Percentiles rank a stretch among this genome's conserved stretches.
phyloP scores from a whole-genome alignment of 2,113 vertebrate species.

The Theropithecus gelada region DNA sequence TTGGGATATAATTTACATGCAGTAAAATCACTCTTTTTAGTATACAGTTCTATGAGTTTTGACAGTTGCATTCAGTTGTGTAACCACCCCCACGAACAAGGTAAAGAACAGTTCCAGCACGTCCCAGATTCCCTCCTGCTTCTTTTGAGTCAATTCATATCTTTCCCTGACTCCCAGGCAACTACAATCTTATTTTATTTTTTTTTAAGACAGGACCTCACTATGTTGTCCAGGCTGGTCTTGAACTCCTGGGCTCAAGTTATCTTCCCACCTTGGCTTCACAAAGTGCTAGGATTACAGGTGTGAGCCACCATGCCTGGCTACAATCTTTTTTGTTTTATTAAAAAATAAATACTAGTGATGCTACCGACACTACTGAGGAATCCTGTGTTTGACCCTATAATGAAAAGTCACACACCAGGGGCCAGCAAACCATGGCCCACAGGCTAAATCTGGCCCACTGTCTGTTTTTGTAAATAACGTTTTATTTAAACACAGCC shows the following conservation, averaged over 20 bases:
- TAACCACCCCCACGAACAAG: background rate
- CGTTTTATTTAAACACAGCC: background rate
- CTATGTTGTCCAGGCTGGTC: background rate
- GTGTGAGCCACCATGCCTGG: background rate
- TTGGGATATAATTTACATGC: background rate
- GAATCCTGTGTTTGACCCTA: background rate
- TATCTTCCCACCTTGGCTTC: background rate
- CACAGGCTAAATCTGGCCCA: background rate
- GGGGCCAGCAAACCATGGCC: background rate
- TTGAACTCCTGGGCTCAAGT: background rate
- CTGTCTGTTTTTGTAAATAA: background rate
- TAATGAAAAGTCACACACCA: background rate
- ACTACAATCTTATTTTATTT: background rate
- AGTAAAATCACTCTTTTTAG: background rate
- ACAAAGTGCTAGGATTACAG: background rate
- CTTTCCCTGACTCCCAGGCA: background rate
- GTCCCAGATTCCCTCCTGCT: background rate
- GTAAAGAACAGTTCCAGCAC: background rate
- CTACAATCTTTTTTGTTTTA: background rate
- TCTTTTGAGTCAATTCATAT: background rate
- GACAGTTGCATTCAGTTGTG: background rate
- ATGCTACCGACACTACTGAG: background rate
- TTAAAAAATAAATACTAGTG: slow-evolving; percentile 24
- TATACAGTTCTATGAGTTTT: background rate
- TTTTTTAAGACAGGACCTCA: background rate